These are phyloP conservation scores for Limonius californicus DNA, from an alignment of 1,140 invertebrate species.

Conservation along the genomic window DNA sequence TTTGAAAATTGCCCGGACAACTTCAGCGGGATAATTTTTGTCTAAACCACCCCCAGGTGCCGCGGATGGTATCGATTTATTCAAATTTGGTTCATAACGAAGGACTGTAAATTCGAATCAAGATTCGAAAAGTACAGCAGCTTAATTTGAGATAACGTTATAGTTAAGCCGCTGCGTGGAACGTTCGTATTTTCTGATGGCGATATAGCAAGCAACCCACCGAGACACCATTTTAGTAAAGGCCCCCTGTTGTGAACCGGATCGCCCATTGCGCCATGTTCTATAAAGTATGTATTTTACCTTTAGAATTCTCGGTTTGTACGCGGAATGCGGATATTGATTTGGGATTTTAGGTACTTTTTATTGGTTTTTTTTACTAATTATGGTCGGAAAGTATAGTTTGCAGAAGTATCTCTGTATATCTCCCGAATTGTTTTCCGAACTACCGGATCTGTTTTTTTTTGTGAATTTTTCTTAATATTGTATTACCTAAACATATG, in stretches of 20 bases:
- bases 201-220: background rate
- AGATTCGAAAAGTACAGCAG: background rate
- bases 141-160: background rate
- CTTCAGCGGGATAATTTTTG: background rate
- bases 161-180: background rate
- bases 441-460: too few species aligned
- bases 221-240: slow-evolving; percentile 7
- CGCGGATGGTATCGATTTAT: background rate
- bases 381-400: too few species aligned
- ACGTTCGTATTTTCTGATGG: background rate
- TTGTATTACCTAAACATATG: too few species aligned
- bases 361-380: too few species aligned
- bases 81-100: background rate
- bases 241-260: background rate
- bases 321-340: too few species aligned
- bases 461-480: too few species aligned
- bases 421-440: too few species aligned
- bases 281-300: background rate
- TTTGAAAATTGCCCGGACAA: background rate
- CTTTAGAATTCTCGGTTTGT: too few species aligned
- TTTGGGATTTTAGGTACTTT: too few species aligned
- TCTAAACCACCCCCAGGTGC: background rate
- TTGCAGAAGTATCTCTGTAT: too few species aligned
- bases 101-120: too few species aligned
- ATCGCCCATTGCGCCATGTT: slow-evolving; percentile 5